Conservation (phyloP, 30 jellyfish, hydroid and myxozoan species). For the Hydra vulgaris region DNA sequence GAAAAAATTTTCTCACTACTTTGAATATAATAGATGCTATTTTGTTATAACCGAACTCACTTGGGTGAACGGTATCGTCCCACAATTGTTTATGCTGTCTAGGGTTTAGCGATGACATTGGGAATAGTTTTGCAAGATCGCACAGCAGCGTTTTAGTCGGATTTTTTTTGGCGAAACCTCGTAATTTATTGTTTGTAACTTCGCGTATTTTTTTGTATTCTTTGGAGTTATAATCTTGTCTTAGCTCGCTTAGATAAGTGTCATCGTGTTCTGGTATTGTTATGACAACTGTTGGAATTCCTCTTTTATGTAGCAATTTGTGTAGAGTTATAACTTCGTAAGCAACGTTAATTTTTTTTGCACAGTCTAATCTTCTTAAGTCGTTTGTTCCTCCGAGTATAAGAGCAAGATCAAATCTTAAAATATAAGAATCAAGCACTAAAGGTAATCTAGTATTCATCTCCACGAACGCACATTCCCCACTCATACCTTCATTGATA, state of each 20-base stretch:
- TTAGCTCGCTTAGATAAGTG: background rate
- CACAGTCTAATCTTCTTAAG: constrained; percentile 26
- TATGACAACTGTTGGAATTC: constrained; percentile 54
- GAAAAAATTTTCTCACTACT: constrained; percentile 21
- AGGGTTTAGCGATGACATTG: constrained; percentile 40
- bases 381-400: constrained; percentile 92
- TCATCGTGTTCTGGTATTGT: constrained; percentile 67
- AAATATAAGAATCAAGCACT: constrained; percentile 11
- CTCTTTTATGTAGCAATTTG: constrained; percentile 39
- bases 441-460: constrained; percentile 57
- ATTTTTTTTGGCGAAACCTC: constrained; percentile 37
- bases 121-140: constrained; percentile 49
- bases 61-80: constrained; percentile 70
- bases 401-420: constrained; percentile 33
- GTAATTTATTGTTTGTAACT: constrained; percentile 23
- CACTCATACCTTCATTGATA: constrained; percentile 63
- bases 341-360: constrained; percentile 27
- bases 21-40: constrained; percentile 59
- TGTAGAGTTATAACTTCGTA: constrained; percentile 45
- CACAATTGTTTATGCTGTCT: constrained; percentile 36
- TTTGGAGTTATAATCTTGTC: background rate
- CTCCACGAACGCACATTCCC: constrained; percentile 66
- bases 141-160: constrained; percentile 25
- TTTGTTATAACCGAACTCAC: constrained; percentile 61
- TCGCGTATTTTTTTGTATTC: constrained; percentile 29